Conservation (phyloP, 2,797 vertebrate species). For the Liparis tanakae region DNA sequence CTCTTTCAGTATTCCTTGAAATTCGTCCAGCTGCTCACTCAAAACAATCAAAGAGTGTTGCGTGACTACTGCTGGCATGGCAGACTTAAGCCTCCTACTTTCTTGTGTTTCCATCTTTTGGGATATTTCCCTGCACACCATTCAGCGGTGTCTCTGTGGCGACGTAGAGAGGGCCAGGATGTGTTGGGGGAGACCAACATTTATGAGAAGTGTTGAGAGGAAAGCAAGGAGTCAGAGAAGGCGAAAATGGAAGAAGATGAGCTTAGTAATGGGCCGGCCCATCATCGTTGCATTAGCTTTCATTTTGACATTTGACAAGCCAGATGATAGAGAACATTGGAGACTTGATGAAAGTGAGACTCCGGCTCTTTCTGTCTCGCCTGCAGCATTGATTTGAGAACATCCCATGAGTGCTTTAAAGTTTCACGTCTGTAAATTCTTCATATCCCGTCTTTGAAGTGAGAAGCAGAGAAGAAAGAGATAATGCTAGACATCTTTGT, state of each 20-base stretch:
- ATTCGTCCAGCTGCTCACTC: conserved; percentile 21
- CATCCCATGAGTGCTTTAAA: conserved; percentile 80
- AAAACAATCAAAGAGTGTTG: conserved; percentile 30
- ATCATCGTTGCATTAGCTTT: conserved; percentile 45
- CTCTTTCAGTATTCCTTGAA: conserved; percentile 22
- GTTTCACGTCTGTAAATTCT: conserved; percentile 82
- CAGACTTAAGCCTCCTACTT: conserved; percentile 31
- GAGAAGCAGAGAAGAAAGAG: conserved; percentile 67
- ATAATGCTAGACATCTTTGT: conserved; percentile 67
- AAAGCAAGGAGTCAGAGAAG: conserved; percentile 11
- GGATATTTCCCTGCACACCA: conserved; percentile 33
- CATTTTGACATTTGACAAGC: conserved; percentile 47
- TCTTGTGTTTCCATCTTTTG: conserved; percentile 22
- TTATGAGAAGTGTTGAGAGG: conserved; percentile 12
- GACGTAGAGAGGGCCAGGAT: conserved; percentile 9
- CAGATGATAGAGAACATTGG: conserved; percentile 39
- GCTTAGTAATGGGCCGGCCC: conserved; percentile 23
- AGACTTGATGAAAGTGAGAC: conserved; percentile 39
- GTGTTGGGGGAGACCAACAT: conserved; percentile 16
- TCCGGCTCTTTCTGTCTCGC: conserved; percentile 61
- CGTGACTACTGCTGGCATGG: conserved; percentile 23
- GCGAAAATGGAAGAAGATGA: conserved; percentile 27
- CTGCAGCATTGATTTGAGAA: conserved; percentile 78
- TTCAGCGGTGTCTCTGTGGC: conserved; percentile 23
- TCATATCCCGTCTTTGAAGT: conserved; percentile 84